Conservation (phyloP, 2,888 invertebrate genomes). For the Acrocyrtus sp. region DNA sequence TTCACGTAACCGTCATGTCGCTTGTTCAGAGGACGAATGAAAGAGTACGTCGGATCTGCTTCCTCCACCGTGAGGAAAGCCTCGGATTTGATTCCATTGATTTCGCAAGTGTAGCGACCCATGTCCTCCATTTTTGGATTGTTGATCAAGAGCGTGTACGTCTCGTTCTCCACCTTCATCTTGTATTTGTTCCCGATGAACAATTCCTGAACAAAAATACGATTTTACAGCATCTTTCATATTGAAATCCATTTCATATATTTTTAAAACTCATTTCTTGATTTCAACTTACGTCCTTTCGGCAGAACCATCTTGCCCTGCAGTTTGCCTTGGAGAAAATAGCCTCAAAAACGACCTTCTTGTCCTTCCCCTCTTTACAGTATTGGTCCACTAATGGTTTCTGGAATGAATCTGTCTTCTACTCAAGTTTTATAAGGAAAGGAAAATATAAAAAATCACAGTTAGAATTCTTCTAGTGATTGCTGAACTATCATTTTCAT, state of each 20-base stretch:
- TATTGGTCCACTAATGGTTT: constrained; percentile 94
- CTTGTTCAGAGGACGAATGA: constrained; percentile 90
- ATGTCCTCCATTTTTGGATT: constrained; percentile 96
- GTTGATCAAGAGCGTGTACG: constrained; percentile 88
- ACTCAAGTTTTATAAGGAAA: too few relatives aligned
- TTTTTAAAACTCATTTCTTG: neutral
- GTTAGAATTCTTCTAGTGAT: too few relatives aligned
- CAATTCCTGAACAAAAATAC: constrained; percentile 76
- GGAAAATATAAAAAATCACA: too few relatives aligned
- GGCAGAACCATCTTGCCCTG: constrained; percentile 91
- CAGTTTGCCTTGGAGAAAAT: constrained; percentile 97
- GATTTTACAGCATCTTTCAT: constrained; percentile 1
- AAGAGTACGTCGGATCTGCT: constrained; percentile 93
- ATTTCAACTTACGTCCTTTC: constrained; percentile 83
- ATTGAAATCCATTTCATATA: neutral
- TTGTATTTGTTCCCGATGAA: constrained; percentile 97
- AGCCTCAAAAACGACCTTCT: constrained; percentile 91
- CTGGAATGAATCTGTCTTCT: constrained; percentile 95
- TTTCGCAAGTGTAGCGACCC: constrained; percentile 96
- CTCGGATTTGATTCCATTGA: constrained; percentile 87
- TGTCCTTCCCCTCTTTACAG: constrained; percentile 95
- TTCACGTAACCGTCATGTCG: constrained; percentile 88
- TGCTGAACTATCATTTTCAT: too few relatives aligned
- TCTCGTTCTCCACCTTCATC: constrained; percentile 91
- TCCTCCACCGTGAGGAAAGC: constrained; percentile 96